These are phyloP conservation scores for Heliconius aoede DNA, from an alignment of 2,888 invertebrate species.

Conservation along the genomic window DNA sequence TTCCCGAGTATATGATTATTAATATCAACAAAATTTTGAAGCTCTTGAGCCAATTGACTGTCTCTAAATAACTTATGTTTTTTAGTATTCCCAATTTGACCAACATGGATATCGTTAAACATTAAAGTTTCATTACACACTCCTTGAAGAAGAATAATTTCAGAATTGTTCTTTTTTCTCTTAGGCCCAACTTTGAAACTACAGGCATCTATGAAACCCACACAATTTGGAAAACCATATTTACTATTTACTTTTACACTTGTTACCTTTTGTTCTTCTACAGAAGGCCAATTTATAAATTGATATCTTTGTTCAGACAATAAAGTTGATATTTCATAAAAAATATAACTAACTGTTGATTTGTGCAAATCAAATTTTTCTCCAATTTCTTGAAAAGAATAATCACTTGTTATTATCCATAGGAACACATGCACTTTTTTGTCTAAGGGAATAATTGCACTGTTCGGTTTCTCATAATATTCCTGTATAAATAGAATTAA, in stretches of 20 bases:
- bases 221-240: slow-evolving; percentile 76
- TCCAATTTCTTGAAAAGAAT: slow-evolving; percentile 70
- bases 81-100: slow-evolving; percentile 65
- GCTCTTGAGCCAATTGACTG: slow-evolving; percentile 63
- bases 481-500: slow-evolving; percentile 63
- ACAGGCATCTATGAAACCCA: slow-evolving; percentile 75
- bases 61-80: slow-evolving; percentile 72
- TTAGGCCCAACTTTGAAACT: slow-evolving; percentile 69
- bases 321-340: slow-evolving; percentile 68
- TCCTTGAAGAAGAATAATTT: slow-evolving; percentile 70
- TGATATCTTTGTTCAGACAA: slow-evolving; percentile 65
- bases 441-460: slow-evolving; percentile 62
- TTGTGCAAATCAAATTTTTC: slow-evolving; percentile 71
- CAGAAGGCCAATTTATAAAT: slow-evolving; percentile 74
- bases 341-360: slow-evolving; percentile 71
- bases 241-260: slow-evolving; percentile 73
- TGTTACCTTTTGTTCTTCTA: slow-evolving; percentile 74
- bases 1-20: slow-evolving; percentile 77
- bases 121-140: slow-evolving; percentile 75
- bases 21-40: slow-evolving; percentile 71
- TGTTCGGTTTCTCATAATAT: slow-evolving; percentile 55
- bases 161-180: slow-evolving; percentile 59
- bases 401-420: slow-evolving; percentile 67
- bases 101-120: slow-evolving; percentile 72
- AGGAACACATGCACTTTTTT: slow-evolving; percentile 77